Conservation (phyloP, 2,797 vertebrate genomes). For the Siniperca undulata region DNA sequence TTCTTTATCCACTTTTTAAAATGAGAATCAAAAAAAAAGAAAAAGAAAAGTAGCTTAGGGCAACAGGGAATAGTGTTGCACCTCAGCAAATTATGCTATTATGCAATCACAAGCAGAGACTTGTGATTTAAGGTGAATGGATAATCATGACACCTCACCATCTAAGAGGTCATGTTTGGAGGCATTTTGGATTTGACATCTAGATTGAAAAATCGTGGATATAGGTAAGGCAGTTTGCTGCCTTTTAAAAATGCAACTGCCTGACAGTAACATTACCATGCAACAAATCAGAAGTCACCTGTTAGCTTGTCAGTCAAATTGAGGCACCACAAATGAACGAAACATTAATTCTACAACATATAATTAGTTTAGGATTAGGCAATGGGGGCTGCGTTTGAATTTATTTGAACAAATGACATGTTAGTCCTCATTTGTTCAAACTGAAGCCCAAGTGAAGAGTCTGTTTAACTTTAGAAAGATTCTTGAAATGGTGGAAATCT, state of each 20-base stretch:
- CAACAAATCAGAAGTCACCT: not conserved
- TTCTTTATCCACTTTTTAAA: not conserved
- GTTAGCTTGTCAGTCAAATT: not conserved
- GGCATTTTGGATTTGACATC: not conserved
- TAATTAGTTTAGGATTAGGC: too few species aligned
- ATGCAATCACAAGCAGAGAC: too few species aligned
- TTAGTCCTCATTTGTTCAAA: too few species aligned
- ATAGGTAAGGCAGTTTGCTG: not conserved
- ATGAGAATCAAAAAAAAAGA: not conserved
- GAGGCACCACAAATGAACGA: not conserved
- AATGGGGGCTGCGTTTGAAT: too few species aligned
- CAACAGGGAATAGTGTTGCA: not conserved
- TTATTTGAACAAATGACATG: too few species aligned
- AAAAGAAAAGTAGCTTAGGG: not conserved
- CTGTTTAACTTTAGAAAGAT: too few species aligned
- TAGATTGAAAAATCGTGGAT: not conserved
- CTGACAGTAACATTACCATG: not conserved
- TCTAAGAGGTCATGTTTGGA: not conserved
- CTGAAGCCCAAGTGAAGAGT: too few species aligned
- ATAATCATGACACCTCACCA: too few species aligned
- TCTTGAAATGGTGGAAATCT: too few species aligned
- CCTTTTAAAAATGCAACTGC: not conserved
- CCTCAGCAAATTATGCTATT: not conserved
- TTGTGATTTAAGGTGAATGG: too few species aligned
- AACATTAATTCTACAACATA: not conserved